These are phyloP conservation scores for Anguilla obscura DNA, from an alignment of 2,797 vertebrate species.

Conservation along the genomic window DNA sequence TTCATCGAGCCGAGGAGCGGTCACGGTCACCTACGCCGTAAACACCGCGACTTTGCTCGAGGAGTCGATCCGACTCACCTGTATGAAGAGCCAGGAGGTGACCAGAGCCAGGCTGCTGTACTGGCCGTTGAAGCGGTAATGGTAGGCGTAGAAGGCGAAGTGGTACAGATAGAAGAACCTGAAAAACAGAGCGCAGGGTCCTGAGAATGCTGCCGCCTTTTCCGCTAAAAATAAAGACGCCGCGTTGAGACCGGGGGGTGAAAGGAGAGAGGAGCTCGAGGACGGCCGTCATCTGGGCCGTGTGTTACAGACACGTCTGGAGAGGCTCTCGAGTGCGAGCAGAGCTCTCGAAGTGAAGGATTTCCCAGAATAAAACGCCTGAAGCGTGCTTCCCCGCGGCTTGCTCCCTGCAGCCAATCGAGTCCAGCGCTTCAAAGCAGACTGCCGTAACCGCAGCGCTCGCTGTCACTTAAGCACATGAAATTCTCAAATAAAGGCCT, in stretches of 20 bases:
- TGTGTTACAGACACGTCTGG: not conserved
- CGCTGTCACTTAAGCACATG: not conserved
- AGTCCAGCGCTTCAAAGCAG: not conserved
- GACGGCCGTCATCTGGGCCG: not conserved
- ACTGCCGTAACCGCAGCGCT: not conserved
- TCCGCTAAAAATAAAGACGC: not conserved
- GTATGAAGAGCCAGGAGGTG: conserved; percentile 98
- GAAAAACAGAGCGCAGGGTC: conserved; percentile 26
- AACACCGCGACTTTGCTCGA: not conserved
- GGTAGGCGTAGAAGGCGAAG: conserved; percentile 97
- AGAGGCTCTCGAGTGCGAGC: not conserved
- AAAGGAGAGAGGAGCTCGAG: not conserved
- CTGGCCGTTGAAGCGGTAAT: conserved; percentile 97
- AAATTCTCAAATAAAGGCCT: not conserved
- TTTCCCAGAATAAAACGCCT: not conserved
- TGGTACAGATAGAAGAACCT: conserved; percentile 98
- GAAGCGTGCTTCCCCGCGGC: not conserved
- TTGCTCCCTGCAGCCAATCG: not conserved
- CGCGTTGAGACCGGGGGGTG: not conserved
- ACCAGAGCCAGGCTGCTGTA: conserved; percentile 96
- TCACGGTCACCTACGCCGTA: not conserved
- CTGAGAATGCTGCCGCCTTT: not conserved
- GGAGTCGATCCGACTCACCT: conserved; percentile 71
- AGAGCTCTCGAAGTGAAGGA: not conserved
- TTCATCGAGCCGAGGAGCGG: not conserved